Conservation (phyloP, 2,113 vertebrate genomes). For the Mastomys natalensis region DNA sequence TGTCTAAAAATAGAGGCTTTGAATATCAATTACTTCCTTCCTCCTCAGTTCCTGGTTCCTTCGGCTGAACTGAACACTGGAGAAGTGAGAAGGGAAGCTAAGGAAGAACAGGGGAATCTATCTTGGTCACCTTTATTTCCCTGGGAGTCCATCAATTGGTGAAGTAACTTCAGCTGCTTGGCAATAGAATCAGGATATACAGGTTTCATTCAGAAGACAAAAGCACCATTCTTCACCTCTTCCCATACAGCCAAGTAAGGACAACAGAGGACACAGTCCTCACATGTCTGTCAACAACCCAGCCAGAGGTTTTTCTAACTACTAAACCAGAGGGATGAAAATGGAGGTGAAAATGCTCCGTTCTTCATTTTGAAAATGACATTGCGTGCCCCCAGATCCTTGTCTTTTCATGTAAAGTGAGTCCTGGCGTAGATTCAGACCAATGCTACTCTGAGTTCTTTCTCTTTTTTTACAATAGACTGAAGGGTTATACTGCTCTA, state of each 20-base stretch:
- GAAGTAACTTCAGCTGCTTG: constrained; percentile 48
- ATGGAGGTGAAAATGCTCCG: not conserved
- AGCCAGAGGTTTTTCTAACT: not conserved
- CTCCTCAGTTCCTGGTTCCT: constrained; percentile 80
- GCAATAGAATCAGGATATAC: constrained; percentile 59
- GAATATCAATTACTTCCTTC: constrained; percentile 90
- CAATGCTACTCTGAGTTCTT: not conserved
- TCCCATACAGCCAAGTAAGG: not conserved
- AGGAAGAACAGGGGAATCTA: constrained; percentile 50
- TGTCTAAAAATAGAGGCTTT: constrained; percentile 87
- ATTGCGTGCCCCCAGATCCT: not conserved
- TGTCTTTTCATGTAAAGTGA: constrained; percentile 48
- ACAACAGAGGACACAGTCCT: not conserved
- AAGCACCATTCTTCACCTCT: constrained; percentile 24
- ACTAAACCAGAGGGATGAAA: constrained; percentile 14
- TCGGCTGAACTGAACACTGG: constrained; percentile 82
- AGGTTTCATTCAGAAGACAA: constrained; percentile 56
- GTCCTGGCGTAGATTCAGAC: not conserved
- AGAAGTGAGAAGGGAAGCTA: constrained; percentile 63
- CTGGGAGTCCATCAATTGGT: constrained; percentile 12
- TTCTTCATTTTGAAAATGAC: not conserved
- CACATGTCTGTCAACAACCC: constrained; percentile 32
- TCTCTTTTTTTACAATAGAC: not conserved
- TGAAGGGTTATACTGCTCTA: constrained; percentile 2
- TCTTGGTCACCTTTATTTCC: constrained; percentile 48